A percentile compares a stretch with the other conserved stretches of the same genome.
Evolutionary conservation across 2,113 vertebrate species (phyloP).

Genomic region (Romanogobio albipinnatus): DNA sequence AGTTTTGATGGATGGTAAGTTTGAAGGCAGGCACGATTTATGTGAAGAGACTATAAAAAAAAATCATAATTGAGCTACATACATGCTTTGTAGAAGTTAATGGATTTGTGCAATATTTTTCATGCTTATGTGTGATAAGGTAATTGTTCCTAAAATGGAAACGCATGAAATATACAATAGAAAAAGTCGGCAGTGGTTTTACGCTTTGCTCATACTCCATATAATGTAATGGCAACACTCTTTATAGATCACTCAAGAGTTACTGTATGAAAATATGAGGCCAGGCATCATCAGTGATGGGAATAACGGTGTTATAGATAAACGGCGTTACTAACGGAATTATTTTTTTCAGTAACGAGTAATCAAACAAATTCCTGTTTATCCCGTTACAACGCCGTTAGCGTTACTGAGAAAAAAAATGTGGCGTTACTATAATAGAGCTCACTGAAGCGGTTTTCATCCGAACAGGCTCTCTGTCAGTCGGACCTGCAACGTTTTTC

Average conservation of each 20-base stretch:
- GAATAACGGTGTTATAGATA: no score
- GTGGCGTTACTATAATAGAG: no score
- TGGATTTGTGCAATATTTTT: constrained; percentile 1
- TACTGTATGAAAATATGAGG: not conserved
- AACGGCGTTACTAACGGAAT: no score
- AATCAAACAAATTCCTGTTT: no score
- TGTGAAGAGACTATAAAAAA: not conserved
- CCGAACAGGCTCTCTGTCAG: no score
- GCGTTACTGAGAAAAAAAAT: no score
- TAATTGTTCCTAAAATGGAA: constrained; percentile 19
- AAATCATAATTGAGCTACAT: not conserved
- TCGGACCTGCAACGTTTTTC: no score
- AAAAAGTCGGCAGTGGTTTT: not conserved
- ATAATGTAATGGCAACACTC: not conserved
- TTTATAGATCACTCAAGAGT: constrained; percentile 10
- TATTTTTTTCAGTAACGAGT: no score
- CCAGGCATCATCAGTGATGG: not conserved
- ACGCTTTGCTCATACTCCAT: not conserved
- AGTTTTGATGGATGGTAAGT: constrained; percentile 7
- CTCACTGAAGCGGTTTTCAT: no score
- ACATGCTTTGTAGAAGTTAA: not conserved
- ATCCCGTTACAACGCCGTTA: no score
- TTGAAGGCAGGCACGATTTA: not conserved
- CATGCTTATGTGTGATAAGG: not conserved
- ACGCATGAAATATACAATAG: not conserved